Conservation (phyloP, 2,113 vertebrate species). For the Thamnophis sirtalis region DNA sequence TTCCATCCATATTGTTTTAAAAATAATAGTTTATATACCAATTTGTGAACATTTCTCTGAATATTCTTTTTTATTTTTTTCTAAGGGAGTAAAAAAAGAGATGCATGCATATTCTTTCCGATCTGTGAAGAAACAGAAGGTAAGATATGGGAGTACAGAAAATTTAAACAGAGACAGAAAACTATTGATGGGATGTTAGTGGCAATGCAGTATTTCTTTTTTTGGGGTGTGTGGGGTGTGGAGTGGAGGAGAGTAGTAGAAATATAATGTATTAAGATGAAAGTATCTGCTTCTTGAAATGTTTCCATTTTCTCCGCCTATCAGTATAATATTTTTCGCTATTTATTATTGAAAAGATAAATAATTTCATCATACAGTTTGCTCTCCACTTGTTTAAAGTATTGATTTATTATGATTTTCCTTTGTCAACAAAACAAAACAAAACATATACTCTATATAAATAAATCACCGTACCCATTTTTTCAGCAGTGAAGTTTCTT, state of each 20-base stretch:
- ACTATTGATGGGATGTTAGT: not conserved
- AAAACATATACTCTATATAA: not conserved
- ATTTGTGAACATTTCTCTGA: not conserved
- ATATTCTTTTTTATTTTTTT: not conserved
- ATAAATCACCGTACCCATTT: not conserved
- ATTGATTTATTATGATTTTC: not conserved
- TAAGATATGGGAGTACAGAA: not conserved
- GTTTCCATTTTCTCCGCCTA: not conserved
- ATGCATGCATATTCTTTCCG: conserved; percentile 9
- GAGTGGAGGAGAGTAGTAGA: not conserved
- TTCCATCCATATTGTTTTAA: not conserved
- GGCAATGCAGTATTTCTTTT: not conserved
- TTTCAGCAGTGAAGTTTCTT: not conserved
- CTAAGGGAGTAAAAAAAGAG: not conserved
- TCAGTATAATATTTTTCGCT: not conserved
- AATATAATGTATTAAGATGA: not conserved
- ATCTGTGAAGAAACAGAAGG: not conserved
- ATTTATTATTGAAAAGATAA: not conserved
- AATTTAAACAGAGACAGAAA: not conserved
- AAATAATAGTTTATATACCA: not conserved
- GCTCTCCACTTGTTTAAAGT: not conserved
- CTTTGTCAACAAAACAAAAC: not conserved
- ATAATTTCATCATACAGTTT: not conserved
- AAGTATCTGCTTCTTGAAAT: not conserved
- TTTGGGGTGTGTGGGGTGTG: no score